Base-by-base conservation (phyloP, 2,797 vertebrate species). In the Sebastes taczanowskii region DNA sequence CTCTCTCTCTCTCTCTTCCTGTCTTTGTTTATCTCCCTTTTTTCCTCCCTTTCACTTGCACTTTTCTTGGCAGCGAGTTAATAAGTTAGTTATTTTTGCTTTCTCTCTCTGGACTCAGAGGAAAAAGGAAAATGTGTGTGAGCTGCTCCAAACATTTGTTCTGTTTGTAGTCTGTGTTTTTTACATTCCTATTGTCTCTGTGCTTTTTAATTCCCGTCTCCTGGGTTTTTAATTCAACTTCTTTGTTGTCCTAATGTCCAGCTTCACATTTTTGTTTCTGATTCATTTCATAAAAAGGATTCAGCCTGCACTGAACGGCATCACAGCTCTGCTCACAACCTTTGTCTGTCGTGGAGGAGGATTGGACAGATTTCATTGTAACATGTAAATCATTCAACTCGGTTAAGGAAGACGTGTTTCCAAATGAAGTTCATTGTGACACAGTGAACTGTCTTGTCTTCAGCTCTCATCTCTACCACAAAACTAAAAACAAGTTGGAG, bases 141-240 rank as follows among this genome's bases (percentile, higher is more conserved):
- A 58, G 60, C 14, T 5, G 46, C 59, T 83, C 63, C 78, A 81
- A 29, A 86, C 83, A 71, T 85, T 86, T 86, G 65, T 59, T 78
- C 83, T 82, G 7, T 75, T 74, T 77, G 46, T 16, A 73, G 49
- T 27, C 34, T n/a, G 27, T 68, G 27, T 35, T 73, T 81, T 71
- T 71, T 13, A 52, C 78, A 58, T 85, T 83, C 68, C 71, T 65
- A 0, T 23, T 67, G 46, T 70, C 2, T 78, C 27, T 6, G 18
- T 53, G 49, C 9, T 53, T 53, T 22, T 53, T 53, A n/a, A 0
- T 53, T 11, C 20, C 20, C n/a, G 20, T 53, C 46, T 49, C 18
- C 46, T 0, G 46, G 46, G 46, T 49, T 49, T 52, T n/a, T 52
- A 20, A n/a, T 52, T n/a, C 49, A 52, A n/a, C 18, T 52, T 20